Conservation (phyloP, 2,888 invertebrate genomes). For the Tortrix viridana region DNA sequence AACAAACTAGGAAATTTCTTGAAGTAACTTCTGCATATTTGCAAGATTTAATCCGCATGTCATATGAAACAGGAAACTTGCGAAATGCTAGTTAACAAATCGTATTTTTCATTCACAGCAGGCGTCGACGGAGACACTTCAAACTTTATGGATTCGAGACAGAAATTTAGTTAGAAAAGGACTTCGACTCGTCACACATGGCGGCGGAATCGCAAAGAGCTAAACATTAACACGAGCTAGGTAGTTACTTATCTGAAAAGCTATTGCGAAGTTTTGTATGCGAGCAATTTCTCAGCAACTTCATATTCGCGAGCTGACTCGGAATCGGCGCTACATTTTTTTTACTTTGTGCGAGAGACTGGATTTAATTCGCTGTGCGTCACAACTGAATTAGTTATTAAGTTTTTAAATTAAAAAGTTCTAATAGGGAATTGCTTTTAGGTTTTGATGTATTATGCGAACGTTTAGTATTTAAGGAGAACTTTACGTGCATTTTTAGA, state of each 20-base stretch:
- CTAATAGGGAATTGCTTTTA: not conserved
- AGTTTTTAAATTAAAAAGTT: slow-evolving; percentile 18
- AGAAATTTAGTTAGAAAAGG: slow-evolving; percentile 77
- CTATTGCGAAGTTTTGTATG: slow-evolving; percentile 71
- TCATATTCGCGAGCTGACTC: slow-evolving; percentile 47
- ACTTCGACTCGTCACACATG: slow-evolving; percentile 67
- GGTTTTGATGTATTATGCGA: not conserved
- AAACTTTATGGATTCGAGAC: slow-evolving; percentile 75
- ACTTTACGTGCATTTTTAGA: too few relatives aligned
- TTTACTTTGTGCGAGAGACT: slow-evolving; percentile 25
- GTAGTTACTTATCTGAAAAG: slow-evolving; percentile 76
- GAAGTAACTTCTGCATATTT: too few relatives aligned
- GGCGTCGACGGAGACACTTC: slow-evolving; percentile 55
- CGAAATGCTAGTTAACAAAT: slow-evolving; percentile 32
- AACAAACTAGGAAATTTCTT: too few relatives aligned
- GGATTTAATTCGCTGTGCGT: slow-evolving; percentile 24
- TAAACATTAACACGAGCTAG: slow-evolving; percentile 75
- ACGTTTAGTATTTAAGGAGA: too few relatives aligned
- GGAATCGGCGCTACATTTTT: slow-evolving; percentile 27
- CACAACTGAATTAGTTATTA: slow-evolving; percentile 21
- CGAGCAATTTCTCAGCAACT: slow-evolving; percentile 61
- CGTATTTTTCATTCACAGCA: slow-evolving; percentile 57
- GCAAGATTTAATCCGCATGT: too few relatives aligned
- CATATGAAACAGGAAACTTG: too few relatives aligned
- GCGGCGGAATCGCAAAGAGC: slow-evolving; percentile 73